Evolutionary conservation across 2,888 invertebrate genomes (phyloP).

Genomic region (Volucella inflata): DNA sequence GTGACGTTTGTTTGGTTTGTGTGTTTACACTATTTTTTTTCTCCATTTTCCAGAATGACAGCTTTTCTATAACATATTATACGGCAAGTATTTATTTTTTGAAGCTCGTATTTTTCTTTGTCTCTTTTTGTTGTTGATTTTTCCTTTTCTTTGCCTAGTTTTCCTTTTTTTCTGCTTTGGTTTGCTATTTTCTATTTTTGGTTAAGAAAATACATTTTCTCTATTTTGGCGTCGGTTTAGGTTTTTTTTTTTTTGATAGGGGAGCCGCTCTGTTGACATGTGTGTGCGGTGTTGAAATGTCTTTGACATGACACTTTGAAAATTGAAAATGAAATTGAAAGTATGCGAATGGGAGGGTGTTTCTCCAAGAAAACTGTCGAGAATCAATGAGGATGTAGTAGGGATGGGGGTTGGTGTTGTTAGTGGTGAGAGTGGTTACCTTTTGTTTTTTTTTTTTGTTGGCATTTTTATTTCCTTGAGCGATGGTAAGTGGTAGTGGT

Average conservation of each 20-base stretch:
- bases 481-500: conserved; percentile 2
- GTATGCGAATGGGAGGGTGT: conserved; percentile 35
- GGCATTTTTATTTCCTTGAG: conserved; percentile 7
- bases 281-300: conserved; percentile 60
- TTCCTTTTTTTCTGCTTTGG: neutral
- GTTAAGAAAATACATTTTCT: conserved; percentile 8
- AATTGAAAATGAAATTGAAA: conserved; percentile 68
- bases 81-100: conserved; percentile 7
- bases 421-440: conserved; percentile 16
- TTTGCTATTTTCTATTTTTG: conserved; percentile 22
- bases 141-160: conserved; percentile 2
- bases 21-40: conserved; percentile 5
- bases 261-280: conserved; percentile 33
- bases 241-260: conserved; percentile 2
- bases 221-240: conserved; percentile 3
- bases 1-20: neutral
- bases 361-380: conserved; percentile 12
- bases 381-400: neutral
- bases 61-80: conserved; percentile 21
- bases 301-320: conserved; percentile 63
- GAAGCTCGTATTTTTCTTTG: conserved; percentile 28
- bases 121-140: neutral
- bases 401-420: too few species aligned
- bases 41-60: conserved; percentile 20
- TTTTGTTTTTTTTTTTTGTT: neutral